Evolutionary conservation across 2,888 invertebrate species (phyloP).

Genomic region (Gymnoscelis rufifasciata): DNA sequence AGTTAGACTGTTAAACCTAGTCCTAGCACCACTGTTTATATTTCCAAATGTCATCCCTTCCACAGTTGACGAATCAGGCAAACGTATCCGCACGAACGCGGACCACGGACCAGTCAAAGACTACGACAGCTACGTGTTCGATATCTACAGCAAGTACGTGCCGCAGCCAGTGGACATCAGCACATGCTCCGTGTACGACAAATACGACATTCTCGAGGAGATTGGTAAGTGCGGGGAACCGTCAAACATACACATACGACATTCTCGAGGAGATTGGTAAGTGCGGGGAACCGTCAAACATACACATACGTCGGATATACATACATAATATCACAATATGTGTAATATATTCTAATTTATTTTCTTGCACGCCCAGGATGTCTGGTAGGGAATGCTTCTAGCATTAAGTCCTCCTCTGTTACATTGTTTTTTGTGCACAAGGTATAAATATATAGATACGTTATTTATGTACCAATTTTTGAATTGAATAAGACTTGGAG

Average conservation of each 20-base stretch:
- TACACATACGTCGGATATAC: too few relatives aligned
- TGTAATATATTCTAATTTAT: too few relatives aligned
- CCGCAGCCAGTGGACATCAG: constrained; percentile 99
- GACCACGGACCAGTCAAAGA: constrained; percentile 94
- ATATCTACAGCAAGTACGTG: constrained; percentile 97
- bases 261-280: constrained; percentile 98
- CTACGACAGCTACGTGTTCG: constrained; percentile 98
- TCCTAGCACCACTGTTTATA: too few relatives aligned
- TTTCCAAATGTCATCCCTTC: background rate
- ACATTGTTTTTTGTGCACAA: too few relatives aligned
- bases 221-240: constrained; percentile 87
- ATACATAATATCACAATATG: too few relatives aligned
- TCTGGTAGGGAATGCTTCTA: too few relatives aligned
- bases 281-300: constrained; percentile 32
- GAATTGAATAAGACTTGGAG: too few relatives aligned
- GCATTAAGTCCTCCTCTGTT: too few relatives aligned
- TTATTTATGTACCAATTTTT: too few relatives aligned
- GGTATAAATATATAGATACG: too few relatives aligned
- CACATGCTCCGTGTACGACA: constrained; percentile 96
- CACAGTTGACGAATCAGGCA: constrained; percentile 88
- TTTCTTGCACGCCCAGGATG: too few relatives aligned
- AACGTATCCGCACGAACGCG: constrained; percentile 93
- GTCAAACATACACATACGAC: constrained; percentile 96
- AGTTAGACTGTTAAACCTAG: too few relatives aligned
- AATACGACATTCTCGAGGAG: constrained; percentile 99